Base-by-base conservation (phyloP, 2,888 invertebrate species). In the Nomada hirtipes region DNA sequence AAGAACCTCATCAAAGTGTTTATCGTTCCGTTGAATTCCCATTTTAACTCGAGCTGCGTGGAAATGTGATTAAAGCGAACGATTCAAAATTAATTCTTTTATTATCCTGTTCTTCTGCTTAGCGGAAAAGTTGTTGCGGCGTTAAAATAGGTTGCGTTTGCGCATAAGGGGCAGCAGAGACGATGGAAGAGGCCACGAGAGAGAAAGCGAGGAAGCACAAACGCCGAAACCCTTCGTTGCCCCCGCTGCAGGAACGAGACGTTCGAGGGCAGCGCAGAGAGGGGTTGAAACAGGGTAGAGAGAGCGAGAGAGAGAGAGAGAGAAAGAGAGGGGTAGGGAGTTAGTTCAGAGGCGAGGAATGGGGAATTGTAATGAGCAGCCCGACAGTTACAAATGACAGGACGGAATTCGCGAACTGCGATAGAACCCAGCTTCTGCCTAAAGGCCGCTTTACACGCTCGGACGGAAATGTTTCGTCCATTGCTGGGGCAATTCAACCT, bases 331-430 rank as follows among this genome's bases (percentile, higher is more conserved):
- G 77, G 72, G 68, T 60, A 9, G 55, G 63, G 79, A 85, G 89
- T 86, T 89, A 85, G 88, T 83, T 83, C 85, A 76, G 88, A 86
- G 86, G 84, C 91, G 91, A 92, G 92, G 93, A 93, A 93, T 92
- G 93, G 93, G 93, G 93, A 93, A 93, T 93, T 93, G 93, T 93
- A 93, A 93, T 93, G 93, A 93, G 93, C 93, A 93, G 91, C 91
- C 92, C 90, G 93, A 93, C 93, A 93, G 93, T 93, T 93, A 93
- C 93, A 93, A 93, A 93, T 93, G 93, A 93, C 93, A 93, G 93
- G 93, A 93, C 92, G 93, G 93, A 93, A 93, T 93, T 93, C 93
- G 93, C 93, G 93, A 92, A 91, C 92, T 92, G 91, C 92, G 93
- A 92, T 93, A 92, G 92, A 91, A 92, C 89, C 91, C 91, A 90